A percentile compares a stretch with the other conserved stretches of the same genome.
Evolutionary conservation across 2,113 vertebrate genomes (phyloP).

Genomic region (Albula glossodonta): DNA sequence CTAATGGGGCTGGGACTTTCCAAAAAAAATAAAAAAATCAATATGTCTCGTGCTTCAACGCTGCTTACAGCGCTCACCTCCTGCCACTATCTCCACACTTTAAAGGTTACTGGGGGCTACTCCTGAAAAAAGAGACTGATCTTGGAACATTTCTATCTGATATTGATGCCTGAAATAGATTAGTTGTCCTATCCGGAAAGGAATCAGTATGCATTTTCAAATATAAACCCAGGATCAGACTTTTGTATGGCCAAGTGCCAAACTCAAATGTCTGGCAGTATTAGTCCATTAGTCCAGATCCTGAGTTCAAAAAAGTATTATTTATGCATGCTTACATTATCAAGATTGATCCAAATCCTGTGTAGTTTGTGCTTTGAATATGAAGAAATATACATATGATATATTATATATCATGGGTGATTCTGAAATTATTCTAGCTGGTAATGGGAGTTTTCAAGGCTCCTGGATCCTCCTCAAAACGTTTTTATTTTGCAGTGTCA

Average conservation of each 20-base stretch:
- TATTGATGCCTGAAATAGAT: slow-evolving; percentile 16
- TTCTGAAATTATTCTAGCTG: too few species aligned
- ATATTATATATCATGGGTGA: too few species aligned
- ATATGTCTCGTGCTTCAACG: background rate
- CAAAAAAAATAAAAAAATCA: background rate
- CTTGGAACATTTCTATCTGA: slow-evolving; percentile 11
- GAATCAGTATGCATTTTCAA: background rate
- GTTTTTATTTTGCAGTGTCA: too few species aligned
- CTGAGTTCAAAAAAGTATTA: background rate
- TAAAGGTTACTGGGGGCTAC: background rate
- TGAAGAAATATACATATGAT: too few species aligned
- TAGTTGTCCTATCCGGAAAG: background rate
- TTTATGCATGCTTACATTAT: slow-evolving; percentile 14
- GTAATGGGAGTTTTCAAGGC: too few species aligned
- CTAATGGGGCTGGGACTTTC: background rate
- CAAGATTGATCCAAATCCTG: background rate
- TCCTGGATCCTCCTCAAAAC: too few species aligned
- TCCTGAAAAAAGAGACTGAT: background rate
- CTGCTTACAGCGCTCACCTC: background rate
- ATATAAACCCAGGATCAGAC: background rate
- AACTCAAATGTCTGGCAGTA: too few species aligned
- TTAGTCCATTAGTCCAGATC: background rate
- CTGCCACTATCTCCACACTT: background rate
- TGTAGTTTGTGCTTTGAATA: background rate
- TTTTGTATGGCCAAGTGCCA: background rate